Conservation (phyloP, 2,113 vertebrate species). For the Origma solitaria region DNA sequence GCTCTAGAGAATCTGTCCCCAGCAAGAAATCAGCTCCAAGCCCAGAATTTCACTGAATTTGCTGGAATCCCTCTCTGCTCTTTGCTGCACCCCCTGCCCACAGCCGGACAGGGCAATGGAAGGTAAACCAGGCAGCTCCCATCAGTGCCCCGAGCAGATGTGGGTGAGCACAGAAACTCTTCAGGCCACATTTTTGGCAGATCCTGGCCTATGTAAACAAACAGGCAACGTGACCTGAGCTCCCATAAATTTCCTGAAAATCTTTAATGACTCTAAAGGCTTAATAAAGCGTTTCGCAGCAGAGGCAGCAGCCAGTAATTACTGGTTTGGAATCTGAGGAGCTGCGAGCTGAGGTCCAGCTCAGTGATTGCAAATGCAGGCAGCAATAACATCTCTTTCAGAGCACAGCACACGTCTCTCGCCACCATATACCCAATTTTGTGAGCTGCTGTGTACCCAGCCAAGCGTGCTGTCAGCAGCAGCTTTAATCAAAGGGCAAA, state of each 20-base stretch:
- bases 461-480: not conserved
- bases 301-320: conserved; percentile 30
- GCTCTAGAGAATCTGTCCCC: not conserved
- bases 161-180: not conserved
- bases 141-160: not conserved
- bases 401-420: not conserved
- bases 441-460: not conserved
- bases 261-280: conserved; percentile 45
- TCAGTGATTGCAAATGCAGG: not conserved
- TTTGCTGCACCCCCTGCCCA: not conserved
- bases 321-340: conserved; percentile 31
- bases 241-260: conserved; percentile 60
- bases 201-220: not conserved
- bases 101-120: not conserved
- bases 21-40: not conserved
- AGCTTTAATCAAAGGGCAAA: not conserved
- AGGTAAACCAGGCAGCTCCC: not conserved
- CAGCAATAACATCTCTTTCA: conserved; percentile 32
- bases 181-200: conserved; percentile 6
- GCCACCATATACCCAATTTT: not conserved
- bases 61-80: not conserved
- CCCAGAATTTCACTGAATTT: not conserved
- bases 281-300: conserved; percentile 60
- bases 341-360: not conserved
- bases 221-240: conserved; percentile 3